These are phyloP conservation scores for Cotesia chilonis DNA, from an alignment of 1,140 invertebrate species.

Conservation along the genomic window DNA sequence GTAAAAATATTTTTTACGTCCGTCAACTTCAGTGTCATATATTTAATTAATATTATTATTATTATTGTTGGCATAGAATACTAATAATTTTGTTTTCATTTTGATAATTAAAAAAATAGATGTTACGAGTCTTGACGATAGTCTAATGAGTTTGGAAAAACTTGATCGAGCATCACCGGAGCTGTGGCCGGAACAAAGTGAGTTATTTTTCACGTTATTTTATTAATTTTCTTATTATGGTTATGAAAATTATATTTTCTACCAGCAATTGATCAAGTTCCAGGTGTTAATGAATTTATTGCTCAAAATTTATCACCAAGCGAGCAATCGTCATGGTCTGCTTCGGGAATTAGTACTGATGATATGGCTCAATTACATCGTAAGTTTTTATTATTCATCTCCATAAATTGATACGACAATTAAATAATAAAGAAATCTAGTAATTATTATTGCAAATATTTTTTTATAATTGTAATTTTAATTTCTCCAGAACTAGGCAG, in stretches of 20 bases:
- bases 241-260: constrained; percentile 40
- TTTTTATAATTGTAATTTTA: constrained; percentile 39
- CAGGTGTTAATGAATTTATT: constrained; percentile 65
- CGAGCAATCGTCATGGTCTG: constrained; percentile 57
- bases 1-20: too few relatives aligned
- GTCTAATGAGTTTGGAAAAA: constrained; percentile 84
- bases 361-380: constrained; percentile 63
- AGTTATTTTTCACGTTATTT: constrained; percentile 53
- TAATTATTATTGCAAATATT: too few relatives aligned
- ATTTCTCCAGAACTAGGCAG: constrained; percentile 78
- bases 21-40: too few relatives aligned
- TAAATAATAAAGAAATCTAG: too few relatives aligned
- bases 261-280: constrained; percentile 62
- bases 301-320: constrained; percentile 61
- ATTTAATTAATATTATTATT: too few relatives aligned
- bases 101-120: constrained; percentile 41
- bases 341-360: constrained; percentile 47
- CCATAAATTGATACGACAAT: background rate
- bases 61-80: constrained; percentile 12
- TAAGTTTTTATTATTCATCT: constrained; percentile 45
- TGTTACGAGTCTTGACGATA: constrained; percentile 72
- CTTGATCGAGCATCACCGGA: constrained; percentile 90
- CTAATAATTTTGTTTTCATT: constrained; percentile 43
- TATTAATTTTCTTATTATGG: background rate
- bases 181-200: constrained; percentile 93